Evolutionary conservation across 2,113 vertebrate species (phyloP).

Genomic region (Campylorhamphus procurvoides): DNA sequence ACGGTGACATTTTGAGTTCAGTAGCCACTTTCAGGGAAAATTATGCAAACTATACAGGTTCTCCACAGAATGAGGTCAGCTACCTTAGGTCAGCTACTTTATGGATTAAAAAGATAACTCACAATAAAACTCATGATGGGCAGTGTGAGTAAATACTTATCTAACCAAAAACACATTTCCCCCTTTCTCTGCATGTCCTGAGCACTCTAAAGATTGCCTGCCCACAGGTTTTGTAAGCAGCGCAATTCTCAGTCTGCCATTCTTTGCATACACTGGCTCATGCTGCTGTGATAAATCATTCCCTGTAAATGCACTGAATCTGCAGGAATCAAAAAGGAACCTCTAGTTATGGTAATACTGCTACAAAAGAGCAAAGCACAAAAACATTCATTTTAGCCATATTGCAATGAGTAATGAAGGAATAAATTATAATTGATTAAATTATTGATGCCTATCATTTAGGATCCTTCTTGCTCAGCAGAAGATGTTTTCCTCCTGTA

Average conservation of each 20-base stretch:
- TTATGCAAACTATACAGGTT: not conserved
- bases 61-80: not conserved
- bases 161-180: not conserved
- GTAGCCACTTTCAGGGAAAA: not conserved
- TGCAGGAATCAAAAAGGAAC: not conserved
- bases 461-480: constrained; percentile 14
- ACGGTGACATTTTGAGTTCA: not conserved
- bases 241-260: not conserved
- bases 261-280: not conserved
- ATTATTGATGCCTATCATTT: constrained; percentile 14
- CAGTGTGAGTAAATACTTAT: not conserved
- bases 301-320: not conserved
- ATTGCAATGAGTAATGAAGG: not conserved
- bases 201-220: not conserved
- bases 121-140: not conserved
- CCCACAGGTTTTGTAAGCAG: not conserved
- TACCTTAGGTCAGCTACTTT: not conserved
- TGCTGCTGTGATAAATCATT: not conserved
- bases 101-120: not conserved
- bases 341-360: not conserved
- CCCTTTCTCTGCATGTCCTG: fast-evolving
- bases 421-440: constrained; percentile 13
- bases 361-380: constrained; percentile 2
- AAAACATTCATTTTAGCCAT: not conserved
- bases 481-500: not conserved